phyloP scores from a whole-genome alignment of 1,140 invertebrate genomes.

The Trichoplusia ni region DNA sequence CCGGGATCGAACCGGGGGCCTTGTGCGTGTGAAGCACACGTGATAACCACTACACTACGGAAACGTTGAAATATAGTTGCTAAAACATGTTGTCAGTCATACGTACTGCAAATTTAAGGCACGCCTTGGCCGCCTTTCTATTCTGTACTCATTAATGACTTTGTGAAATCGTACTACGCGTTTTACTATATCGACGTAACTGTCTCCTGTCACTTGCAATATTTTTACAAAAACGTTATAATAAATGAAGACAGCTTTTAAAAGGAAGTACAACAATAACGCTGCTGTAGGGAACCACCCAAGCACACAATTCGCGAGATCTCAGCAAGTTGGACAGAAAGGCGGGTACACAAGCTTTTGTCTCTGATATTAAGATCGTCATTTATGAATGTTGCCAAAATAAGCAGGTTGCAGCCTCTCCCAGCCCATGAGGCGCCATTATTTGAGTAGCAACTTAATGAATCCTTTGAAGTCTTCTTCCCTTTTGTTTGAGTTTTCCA shows the following conservation, averaged over 20 bases:
- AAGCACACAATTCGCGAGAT: too few species aligned
- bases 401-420: slow-evolving; percentile 4
- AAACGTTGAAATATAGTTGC: background rate
- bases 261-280: too few species aligned
- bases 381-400: slow-evolving; percentile 15
- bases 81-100: background rate
- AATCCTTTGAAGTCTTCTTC: slow-evolving; percentile 50
- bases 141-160: too few species aligned
- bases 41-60: slow-evolving; percentile 33
- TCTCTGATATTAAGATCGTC: background rate
- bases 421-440: slow-evolving; percentile 37
- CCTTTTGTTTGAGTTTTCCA: slow-evolving; percentile 50
- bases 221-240: too few species aligned
- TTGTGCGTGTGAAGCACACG: slow-evolving; percentile 46
- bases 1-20: slow-evolving; percentile 50
- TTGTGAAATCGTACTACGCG: too few species aligned
- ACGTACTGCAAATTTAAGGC: background rate
- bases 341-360: background rate
- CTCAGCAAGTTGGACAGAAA: background rate
- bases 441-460: slow-evolving; percentile 57
- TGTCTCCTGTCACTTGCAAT: too few species aligned
- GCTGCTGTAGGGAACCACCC: too few species aligned
- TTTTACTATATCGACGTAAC: too few species aligned
- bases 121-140: too few species aligned
- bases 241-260: too few species aligned